Evolutionary conservation across 1,140 invertebrate species (phyloP).

Genomic region (Chironomus tepperi): DNA sequence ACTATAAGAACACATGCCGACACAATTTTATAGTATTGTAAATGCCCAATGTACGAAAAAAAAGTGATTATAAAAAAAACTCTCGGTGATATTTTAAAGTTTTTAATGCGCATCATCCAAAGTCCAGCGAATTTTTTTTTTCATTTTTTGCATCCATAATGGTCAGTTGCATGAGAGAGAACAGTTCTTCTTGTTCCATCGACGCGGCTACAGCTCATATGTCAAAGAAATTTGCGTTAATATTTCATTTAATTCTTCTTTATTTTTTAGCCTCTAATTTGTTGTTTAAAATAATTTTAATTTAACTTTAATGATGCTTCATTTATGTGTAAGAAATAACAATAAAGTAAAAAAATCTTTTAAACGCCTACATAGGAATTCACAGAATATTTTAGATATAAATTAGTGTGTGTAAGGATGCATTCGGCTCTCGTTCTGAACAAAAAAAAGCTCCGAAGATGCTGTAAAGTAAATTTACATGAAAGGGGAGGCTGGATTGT

Average conservation of each 20-base stretch:
- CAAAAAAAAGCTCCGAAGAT: neutral
- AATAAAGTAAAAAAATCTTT: no score
- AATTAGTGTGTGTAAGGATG: neutral
- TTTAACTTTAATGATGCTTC: no score
- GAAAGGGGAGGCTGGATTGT: no score
- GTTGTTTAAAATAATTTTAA: no score
- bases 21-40: neutral
- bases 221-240: no score
- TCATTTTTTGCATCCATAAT: neutral
- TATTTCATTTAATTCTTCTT: no score
- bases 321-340: no score
- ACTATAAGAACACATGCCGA: neutral
- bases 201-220: no score
- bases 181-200: no score
- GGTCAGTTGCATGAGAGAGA: neutral
- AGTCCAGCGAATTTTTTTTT: neutral
- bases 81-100: conserved; percentile 8
- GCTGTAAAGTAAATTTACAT: neutral
- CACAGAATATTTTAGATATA: neutral
- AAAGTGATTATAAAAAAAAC: neutral
- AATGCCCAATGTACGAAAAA: no score
- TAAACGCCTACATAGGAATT: no score
- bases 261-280: no score
- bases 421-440: neutral
- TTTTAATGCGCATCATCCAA: conserved; percentile 7